phyloP scores from a whole-genome alignment of 2,797 vertebrate species.

The Pseudochirops corinnae region DNA sequence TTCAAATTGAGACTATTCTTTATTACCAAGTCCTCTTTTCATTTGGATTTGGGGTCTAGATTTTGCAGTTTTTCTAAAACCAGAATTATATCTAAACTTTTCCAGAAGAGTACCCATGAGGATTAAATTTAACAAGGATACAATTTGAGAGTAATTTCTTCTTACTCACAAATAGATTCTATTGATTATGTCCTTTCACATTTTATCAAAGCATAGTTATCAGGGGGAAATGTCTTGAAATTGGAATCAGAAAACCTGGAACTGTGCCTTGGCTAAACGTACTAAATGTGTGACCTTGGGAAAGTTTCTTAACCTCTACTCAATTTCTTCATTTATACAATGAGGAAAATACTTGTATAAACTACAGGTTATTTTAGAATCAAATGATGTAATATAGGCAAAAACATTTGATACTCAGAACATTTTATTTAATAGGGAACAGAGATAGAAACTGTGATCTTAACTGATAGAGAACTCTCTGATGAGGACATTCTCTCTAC shows the following conservation, averaged over 20 bases:
- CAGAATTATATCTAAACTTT: constrained; percentile 32
- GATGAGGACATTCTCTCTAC: background rate
- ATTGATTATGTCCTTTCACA: background rate
- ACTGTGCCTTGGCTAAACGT: background rate
- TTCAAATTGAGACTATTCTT: background rate
- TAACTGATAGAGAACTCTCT: background rate
- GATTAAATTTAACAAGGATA: constrained; percentile 47
- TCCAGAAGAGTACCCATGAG: constrained; percentile 44
- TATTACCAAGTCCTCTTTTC: constrained; percentile 19
- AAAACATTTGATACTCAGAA: background rate
- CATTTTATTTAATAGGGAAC: background rate
- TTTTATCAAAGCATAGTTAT: background rate
- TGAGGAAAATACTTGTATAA: background rate
- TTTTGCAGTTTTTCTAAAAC: constrained; percentile 13
- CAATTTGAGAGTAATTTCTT: constrained; percentile 40
- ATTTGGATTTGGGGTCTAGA: constrained; percentile 22
- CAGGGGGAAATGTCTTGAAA: background rate
- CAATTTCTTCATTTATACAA: background rate
- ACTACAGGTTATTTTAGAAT: background rate
- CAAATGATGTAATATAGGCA: background rate
- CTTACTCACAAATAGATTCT: background rate
- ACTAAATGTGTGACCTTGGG: background rate
- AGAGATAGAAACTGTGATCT: background rate
- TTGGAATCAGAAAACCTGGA: background rate
- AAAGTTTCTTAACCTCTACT: background rate